A percentile compares a stretch with the other conserved stretches of the same genome.
phyloP scores from a whole-genome alignment of 2,797 vertebrate genomes.

The Poeciliopsis turneri region DNA sequence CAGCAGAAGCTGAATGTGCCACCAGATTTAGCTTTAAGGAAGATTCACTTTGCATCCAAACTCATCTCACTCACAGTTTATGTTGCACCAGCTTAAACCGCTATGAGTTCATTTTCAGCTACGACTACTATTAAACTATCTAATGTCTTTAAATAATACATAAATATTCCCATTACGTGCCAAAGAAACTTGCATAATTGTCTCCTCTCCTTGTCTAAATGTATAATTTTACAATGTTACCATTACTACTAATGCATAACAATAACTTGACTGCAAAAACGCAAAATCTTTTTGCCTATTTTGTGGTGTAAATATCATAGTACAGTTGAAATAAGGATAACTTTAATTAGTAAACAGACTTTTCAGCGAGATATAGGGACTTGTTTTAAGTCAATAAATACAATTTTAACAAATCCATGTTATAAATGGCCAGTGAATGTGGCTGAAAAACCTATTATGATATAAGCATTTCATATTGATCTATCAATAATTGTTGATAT shows the following conservation, averaged over 20 bases:
- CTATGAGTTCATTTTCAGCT: not conserved
- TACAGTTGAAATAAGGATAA: not conserved
- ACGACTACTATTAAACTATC: slow-evolving; percentile 20
- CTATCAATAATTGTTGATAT: too few relatives aligned
- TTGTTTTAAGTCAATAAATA: not conserved
- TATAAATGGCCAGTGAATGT: not conserved
- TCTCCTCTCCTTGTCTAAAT: slow-evolving; percentile 3
- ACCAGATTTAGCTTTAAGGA: slow-evolving; percentile 7
- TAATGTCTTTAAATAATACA: not conserved
- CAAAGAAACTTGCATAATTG: slow-evolving; percentile 32
- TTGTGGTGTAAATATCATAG: not conserved
- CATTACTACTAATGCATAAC: slow-evolving; percentile 34
- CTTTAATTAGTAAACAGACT: not conserved
- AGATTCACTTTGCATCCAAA: not conserved
- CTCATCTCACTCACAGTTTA: not conserved
- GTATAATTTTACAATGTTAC: not conserved
- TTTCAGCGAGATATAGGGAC: not conserved
- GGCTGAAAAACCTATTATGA: too few relatives aligned
- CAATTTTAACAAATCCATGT: not conserved
- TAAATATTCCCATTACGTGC: not conserved
- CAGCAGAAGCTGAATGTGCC: slow-evolving; percentile 11
- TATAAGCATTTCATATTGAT: too few relatives aligned
- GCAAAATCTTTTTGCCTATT: not conserved
- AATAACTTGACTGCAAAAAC: not conserved
- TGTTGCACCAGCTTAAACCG: not conserved